These are phyloP conservation scores for Acleris emargana DNA, from an alignment of 2,888 invertebrate species.

Conservation along the genomic window DNA sequence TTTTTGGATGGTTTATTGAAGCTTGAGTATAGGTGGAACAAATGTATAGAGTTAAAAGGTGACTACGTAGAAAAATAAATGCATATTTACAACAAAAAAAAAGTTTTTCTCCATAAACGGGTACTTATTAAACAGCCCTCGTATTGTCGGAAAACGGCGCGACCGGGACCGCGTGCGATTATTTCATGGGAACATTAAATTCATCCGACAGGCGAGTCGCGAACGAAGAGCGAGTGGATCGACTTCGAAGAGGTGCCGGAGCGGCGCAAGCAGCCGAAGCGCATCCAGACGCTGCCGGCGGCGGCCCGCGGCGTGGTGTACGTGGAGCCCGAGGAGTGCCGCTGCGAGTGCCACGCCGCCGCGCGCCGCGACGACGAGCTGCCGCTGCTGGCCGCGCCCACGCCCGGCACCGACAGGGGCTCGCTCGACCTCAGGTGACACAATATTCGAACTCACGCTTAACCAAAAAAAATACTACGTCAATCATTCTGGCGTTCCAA, in stretches of 20 bases:
- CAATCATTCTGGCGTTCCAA: no score
- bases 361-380: constrained; percentile 45
- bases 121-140: no score
- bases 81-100: no score
- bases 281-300: constrained; percentile 91
- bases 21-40: no score
- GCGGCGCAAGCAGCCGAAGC: constrained; percentile 90
- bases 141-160: no score
- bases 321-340: constrained; percentile 94
- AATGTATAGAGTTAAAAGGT: no score
- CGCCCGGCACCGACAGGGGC: neutral
- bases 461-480: neutral
- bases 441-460: neutral
- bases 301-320: constrained; percentile 81
- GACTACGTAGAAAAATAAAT: no score
- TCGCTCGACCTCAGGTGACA: constrained; percentile 9
- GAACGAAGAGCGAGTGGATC: constrained; percentile 87
- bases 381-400: constrained; percentile 17
- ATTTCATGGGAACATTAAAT: no score
- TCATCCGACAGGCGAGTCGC: constrained; percentile 47
- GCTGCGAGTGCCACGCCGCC: constrained; percentile 92
- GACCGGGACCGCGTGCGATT: no score
- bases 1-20: no score
- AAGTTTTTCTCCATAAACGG: no score
- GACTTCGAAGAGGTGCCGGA: constrained; percentile 95